These are phyloP conservation scores for Callipepla californica DNA, from an alignment of 2,113 vertebrate species.

Conservation along the genomic window DNA sequence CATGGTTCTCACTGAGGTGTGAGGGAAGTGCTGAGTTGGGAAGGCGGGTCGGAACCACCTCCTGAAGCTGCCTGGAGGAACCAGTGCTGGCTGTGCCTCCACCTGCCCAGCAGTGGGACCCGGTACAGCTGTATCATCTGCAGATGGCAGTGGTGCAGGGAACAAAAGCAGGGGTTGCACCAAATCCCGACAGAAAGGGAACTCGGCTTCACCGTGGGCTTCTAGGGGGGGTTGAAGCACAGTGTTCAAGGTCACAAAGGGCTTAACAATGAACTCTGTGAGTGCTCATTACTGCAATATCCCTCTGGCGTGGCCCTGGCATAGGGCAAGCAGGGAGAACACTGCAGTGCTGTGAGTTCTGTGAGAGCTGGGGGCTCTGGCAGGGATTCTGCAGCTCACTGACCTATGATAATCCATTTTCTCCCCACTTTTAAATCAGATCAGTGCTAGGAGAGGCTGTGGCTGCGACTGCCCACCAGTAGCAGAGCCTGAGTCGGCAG, in stretches of 20 bases:
- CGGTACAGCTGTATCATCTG: neutral
- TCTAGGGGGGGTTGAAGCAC: neutral
- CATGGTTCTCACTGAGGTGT: conserved; percentile 82
- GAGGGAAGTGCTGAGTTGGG: conserved; percentile 75
- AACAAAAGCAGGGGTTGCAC: neutral
- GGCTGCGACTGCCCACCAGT: neutral
- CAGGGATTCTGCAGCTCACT: neutral
- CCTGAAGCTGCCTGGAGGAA: conserved; percentile 10
- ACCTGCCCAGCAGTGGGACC: accelerated
- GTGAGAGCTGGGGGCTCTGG: accelerated
- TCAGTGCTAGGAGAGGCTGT: neutral
- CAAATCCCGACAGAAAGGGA: neutral
- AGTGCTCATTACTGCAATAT: accelerated
- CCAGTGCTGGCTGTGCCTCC: neutral
- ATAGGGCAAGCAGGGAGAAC: accelerated
- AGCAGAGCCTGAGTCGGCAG: neutral
- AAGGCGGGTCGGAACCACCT: conserved; percentile 55
- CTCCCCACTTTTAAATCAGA: neutral
- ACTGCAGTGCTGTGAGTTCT: neutral
- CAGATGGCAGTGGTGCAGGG: neutral
- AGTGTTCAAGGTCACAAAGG: accelerated
- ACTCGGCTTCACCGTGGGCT: neutral
- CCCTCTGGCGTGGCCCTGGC: neutral
- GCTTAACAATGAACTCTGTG: accelerated
- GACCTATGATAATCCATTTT: neutral